Conservation (phyloP, 2,888 invertebrate species). For the Nymphalis urticae region DNA sequence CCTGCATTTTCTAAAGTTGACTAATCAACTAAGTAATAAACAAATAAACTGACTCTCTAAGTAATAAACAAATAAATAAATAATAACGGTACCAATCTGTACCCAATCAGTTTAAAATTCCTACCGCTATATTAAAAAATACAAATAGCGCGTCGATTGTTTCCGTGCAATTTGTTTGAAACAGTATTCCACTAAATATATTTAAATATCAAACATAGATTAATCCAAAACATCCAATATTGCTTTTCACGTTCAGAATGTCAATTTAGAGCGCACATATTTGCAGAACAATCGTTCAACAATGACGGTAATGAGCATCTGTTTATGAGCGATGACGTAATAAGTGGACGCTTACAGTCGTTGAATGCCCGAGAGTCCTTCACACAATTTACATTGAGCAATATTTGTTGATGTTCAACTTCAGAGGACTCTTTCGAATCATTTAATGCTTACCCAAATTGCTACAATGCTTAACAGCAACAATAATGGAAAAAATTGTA, state of each 20-base stretch:
- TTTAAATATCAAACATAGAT: neutral
- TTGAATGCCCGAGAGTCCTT: conserved; percentile 28
- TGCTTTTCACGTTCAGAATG: conserved; percentile 6
- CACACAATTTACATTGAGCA: conserved; percentile 31
- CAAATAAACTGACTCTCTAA: too few species aligned
- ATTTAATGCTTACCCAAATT: conserved; percentile 30
- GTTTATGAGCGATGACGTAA: conserved; percentile 35
- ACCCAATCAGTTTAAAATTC: too few species aligned
- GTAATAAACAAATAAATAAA: too few species aligned
- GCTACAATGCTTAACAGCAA: conserved; percentile 21
- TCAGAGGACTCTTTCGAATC: conserved; percentile 33
- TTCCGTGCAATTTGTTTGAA: too few species aligned
- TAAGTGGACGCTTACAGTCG: conserved; percentile 35
- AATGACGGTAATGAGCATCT: conserved; percentile 35
- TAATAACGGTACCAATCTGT: too few species aligned
- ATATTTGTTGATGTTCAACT: conserved; percentile 31
- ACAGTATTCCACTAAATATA: neutral
- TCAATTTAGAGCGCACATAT: conserved; percentile 15
- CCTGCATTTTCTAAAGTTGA: too few species aligned
- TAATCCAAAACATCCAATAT: neutral
- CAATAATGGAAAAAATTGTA: conserved; percentile 16
- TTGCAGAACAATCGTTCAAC: conserved; percentile 27
- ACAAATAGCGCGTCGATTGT: too few species aligned
- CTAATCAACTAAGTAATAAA: too few species aligned
- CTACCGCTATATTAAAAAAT: too few species aligned